Base-by-base conservation (phyloP, 2,113 vertebrate species). In the Dipodomys ordii region DNA sequence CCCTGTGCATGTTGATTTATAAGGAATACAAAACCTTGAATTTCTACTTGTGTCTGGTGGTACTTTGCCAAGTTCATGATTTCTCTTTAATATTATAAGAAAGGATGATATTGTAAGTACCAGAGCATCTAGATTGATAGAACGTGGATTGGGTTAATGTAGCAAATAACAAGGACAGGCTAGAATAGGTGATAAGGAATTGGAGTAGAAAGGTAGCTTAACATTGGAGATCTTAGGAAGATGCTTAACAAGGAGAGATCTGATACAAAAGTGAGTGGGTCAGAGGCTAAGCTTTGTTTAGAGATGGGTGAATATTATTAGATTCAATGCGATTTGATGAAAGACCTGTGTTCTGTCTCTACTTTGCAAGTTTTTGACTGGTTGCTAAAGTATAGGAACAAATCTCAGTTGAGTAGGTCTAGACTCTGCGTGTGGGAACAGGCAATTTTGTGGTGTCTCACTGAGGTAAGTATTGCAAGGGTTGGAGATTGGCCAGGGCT, bases 371-470 rank as follows among this genome's bases (percentile, higher is more conserved):
- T 67, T 83, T 46, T 91, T 93, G 64, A 74, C 88, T 76, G 44
- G 46, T 93, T 83, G 60, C 25, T 84, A 25, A 92, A 84, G 62
- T 76, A 15, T 77, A 81, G 76, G 81, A 91, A 87, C 82, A 97
- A 44, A 81, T 60, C 67, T 93, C 25, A 78, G 44, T 86, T 89
- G 80, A 88, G 64, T 69, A 87, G 78, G 87, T 90, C 16, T 64
- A 89, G 53, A 39, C 83, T 88, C 87, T 95, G 81, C 68, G 6
- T 92, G 95, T 88, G 85, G 91, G 60, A 96, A 89, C 69, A 74
- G 78, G 92, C 88, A 90, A 62, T 95, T 95, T 86, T 90, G 82
- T 95, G 77, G 57, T 95, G 15, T 85, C 96, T 96, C 73, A 73
- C 92, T 87, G 92, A 93, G 83, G 73, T 91, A 87, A 93, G 30